phyloP scores from a whole-genome alignment of 2,888 invertebrate species.

The Druceiella hillmani region DNA sequence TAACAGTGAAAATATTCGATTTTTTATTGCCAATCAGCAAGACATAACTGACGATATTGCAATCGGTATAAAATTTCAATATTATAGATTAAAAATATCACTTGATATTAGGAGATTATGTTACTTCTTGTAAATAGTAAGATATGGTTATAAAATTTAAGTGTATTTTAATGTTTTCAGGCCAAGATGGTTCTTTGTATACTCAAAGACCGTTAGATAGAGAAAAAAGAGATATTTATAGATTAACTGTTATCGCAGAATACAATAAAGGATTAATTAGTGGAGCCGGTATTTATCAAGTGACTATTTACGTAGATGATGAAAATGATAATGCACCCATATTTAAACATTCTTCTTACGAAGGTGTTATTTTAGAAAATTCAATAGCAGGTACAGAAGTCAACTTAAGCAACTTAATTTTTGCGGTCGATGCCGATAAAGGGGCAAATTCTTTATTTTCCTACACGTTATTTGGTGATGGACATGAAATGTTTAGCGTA shows the following conservation, averaged over 20 bases:
- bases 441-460: slow-evolving; percentile 64
- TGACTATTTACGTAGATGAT: slow-evolving; percentile 74
- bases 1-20: slow-evolving; percentile 53
- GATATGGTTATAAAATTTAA: no score
- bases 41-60: slow-evolving; percentile 75
- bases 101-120: no score
- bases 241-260: slow-evolving; percentile 76
- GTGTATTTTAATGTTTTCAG: slow-evolving; percentile 28
- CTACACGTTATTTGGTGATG: slow-evolving; percentile 67
- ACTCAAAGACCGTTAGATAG: slow-evolving; percentile 72
- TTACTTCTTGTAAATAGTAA: no score
- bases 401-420: slow-evolving; percentile 60
- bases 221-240: slow-evolving; percentile 65
- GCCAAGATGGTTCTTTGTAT: slow-evolving; percentile 71
- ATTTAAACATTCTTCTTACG: slow-evolving; percentile 66
- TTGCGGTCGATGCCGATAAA: slow-evolving; percentile 66
- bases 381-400: slow-evolving; percentile 64
- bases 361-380: slow-evolving; percentile 76
- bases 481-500: slow-evolving; percentile 65
- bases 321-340: slow-evolving; percentile 83
- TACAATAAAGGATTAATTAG: slow-evolving; percentile 63
- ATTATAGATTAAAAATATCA: neutral
- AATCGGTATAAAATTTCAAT: slow-evolving; percentile 60
- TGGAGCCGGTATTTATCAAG: slow-evolving; percentile 73
- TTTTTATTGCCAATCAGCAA: slow-evolving; percentile 77